Evolutionary conservation across 2,888 invertebrate species (phyloP).

Genomic region (Yponomeuta sedellus): DNA sequence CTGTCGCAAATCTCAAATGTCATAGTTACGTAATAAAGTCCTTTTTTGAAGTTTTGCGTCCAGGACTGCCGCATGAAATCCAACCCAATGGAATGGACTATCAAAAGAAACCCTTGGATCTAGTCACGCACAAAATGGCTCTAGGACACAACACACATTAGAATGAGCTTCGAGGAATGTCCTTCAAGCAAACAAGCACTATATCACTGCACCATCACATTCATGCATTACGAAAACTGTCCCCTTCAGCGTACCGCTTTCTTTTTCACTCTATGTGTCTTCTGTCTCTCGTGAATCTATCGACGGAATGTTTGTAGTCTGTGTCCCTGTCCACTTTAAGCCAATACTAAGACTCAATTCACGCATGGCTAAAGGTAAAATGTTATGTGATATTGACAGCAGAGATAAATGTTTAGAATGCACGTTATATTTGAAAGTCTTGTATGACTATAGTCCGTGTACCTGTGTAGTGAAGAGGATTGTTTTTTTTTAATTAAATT

Average conservation of each 20-base stretch:
- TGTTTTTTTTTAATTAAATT: conserved; percentile 37
- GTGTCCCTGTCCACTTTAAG: conserved; percentile 49
- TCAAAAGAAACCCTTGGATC: conserved; percentile 10
- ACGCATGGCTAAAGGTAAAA: conserved; percentile 65
- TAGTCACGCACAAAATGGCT: conserved; percentile 64
- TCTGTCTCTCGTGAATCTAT: conserved; percentile 41
- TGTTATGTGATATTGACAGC: conserved; percentile 52
- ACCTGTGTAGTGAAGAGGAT: conserved; percentile 56
- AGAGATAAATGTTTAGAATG: conserved; percentile 69
- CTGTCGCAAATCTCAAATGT: neutral
- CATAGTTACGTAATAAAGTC: neutral
- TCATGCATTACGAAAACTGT: conserved; percentile 52
- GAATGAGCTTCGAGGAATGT: conserved; percentile 47
- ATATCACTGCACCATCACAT: conserved; percentile 54
- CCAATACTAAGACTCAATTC: conserved; percentile 36
- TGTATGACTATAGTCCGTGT: conserved; percentile 48
- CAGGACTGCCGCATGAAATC: neutral
- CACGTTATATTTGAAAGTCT: conserved; percentile 62
- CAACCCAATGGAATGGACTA: neutral
- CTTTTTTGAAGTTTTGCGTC: conserved; percentile 4
- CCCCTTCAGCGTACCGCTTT: conserved; percentile 47
- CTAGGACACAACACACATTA: conserved; percentile 41
- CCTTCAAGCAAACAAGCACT: conserved; percentile 40
- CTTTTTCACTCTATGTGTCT: conserved; percentile 43
- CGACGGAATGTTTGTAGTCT: conserved; percentile 33